These are phyloP conservation scores for Epiblema foenella DNA, from an alignment of 2,888 invertebrate species.

Conservation along the genomic window DNA sequence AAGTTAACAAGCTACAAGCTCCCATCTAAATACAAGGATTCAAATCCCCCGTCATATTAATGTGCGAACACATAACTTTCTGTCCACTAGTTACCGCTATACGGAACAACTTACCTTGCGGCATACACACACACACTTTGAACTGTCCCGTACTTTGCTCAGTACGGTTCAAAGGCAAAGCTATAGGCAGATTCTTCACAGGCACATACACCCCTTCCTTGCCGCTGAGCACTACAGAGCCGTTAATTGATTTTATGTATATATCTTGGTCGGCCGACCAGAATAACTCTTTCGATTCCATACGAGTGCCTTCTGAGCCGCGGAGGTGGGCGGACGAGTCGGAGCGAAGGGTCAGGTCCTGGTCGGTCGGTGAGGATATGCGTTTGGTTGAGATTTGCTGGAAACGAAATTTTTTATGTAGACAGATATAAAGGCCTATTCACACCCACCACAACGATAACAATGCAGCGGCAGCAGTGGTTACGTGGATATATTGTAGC, in stretches of 20 bases:
- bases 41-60: slow-evolving; percentile 84
- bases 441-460: too few species aligned
- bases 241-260: slow-evolving; percentile 90
- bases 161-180: slow-evolving; percentile 70
- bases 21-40: slow-evolving; percentile 87
- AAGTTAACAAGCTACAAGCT: slow-evolving; percentile 42
- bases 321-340: slow-evolving; percentile 88
- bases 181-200: slow-evolving; percentile 89
- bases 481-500: too few species aligned
- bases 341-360: slow-evolving; percentile 87
- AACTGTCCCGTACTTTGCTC: slow-evolving; percentile 86
- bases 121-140: slow-evolving; percentile 96
- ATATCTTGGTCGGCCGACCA: slow-evolving; percentile 93
- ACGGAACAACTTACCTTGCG: slow-evolving; percentile 92
- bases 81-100: slow-evolving; percentile 88
- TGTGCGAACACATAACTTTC: slow-evolving; percentile 86
- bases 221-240: slow-evolving; percentile 88
- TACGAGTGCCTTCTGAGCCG: slow-evolving; percentile 91
- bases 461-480: too few species aligned
- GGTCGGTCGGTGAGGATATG: slow-evolving; percentile 89
- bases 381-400: slow-evolving; percentile 88
- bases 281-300: slow-evolving; percentile 89
- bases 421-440: too few species aligned
- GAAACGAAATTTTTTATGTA: not conserved
- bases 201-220: slow-evolving; percentile 90